These are phyloP conservation scores for Oryctes rhinoceros DNA, from an alignment of 1,140 invertebrate genomes.

Conservation along the genomic window DNA sequence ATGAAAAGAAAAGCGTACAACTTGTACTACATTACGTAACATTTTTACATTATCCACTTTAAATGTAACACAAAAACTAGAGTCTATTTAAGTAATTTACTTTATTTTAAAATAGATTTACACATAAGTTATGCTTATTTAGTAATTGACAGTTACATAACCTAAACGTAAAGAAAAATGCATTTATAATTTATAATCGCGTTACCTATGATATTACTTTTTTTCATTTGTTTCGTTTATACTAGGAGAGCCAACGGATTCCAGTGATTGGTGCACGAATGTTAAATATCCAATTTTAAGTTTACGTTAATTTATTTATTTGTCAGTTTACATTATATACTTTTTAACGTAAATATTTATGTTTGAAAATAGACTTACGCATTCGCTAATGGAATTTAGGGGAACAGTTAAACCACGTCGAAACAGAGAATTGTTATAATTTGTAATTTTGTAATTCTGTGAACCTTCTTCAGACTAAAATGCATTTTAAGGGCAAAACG, in stretches of 20 bases:
- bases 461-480: neutral
- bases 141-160: conserved; percentile 40
- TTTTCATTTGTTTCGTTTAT: neutral
- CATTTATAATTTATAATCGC: conserved; percentile 26
- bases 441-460: neutral
- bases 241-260: neutral
- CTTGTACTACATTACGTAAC: neutral
- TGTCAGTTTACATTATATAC: conserved; percentile 35
- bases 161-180: conserved; percentile 16
- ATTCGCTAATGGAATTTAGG: conserved; percentile 4
- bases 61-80: neutral
- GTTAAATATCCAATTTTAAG: conserved; percentile 27
- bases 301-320: conserved; percentile 35
- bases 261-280: neutral
- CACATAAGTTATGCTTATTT: conserved; percentile 23
- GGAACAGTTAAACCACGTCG: neutral
- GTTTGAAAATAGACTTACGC: conserved; percentile 25
- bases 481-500: too few relatives aligned
- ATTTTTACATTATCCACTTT: neutral
- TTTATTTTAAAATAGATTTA: neutral
- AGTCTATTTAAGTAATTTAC: neutral
- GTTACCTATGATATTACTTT: neutral
- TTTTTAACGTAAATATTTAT: conserved; percentile 33
- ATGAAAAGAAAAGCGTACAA: neutral
- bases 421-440: neutral